These are phyloP conservation scores for Agonopterix heracliana DNA, from an alignment of 2,888 invertebrate species.

Conservation along the genomic window DNA sequence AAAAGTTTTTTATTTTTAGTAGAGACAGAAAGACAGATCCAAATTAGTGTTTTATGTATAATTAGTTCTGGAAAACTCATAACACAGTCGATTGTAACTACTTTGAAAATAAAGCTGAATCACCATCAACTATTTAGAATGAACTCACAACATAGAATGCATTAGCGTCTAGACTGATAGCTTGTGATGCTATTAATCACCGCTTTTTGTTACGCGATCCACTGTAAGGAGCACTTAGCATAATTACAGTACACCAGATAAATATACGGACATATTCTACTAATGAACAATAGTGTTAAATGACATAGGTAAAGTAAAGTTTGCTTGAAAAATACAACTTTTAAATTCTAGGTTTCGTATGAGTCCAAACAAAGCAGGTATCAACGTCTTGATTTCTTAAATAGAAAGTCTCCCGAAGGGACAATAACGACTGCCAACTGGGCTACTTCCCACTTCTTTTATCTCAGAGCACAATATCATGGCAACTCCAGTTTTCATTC, in stretches of 20 bases:
- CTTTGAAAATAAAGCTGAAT: neutral
- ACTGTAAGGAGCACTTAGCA: constrained; percentile 47
- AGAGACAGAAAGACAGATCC: no score
- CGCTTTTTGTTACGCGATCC: constrained; percentile 42
- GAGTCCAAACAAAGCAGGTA: no score
- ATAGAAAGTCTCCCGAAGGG: constrained; percentile 4
- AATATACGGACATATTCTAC: neutral
- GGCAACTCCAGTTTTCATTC: constrained; percentile 24
- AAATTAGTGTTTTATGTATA: no score
- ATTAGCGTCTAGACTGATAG: constrained; percentile 58
- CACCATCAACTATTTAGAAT: constrained; percentile 10
- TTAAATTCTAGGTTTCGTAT: no score
- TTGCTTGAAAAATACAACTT: no score
- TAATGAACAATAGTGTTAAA: no score
- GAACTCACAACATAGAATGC: constrained; percentile 11
- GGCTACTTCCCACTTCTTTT: constrained; percentile 20
- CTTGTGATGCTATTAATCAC: constrained; percentile 56
- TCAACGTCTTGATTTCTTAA: neutral
- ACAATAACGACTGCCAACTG: constrained; percentile 10
- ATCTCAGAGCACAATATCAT: constrained; percentile 24
- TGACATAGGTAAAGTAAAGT: no score
- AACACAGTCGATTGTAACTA: no score
- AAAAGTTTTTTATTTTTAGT: neutral
- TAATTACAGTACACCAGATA: constrained; percentile 38
- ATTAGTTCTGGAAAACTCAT: no score